Conservation (phyloP, 2,888 invertebrate genomes). For the Penaeus monodon region DNA sequence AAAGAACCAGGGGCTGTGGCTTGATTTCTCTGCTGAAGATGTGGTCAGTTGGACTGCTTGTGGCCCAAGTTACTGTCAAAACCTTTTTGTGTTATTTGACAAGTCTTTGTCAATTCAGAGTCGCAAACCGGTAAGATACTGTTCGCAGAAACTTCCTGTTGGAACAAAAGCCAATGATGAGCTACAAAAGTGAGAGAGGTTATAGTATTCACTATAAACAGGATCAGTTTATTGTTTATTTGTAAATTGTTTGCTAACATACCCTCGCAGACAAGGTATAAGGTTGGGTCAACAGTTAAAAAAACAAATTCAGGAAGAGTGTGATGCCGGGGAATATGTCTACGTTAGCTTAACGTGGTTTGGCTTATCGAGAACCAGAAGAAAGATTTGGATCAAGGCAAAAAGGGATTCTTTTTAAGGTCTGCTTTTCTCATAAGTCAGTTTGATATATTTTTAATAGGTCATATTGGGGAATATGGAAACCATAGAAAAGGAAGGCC, state of each 20-base stretch:
- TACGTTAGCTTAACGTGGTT: not conserved
- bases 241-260: not conserved
- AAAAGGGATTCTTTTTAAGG: not conserved
- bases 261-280: conserved; percentile 7
- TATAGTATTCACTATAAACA: conserved; percentile 5
- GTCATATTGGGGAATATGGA: not conserved
- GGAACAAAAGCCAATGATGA: conserved; percentile 35
- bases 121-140: not conserved
- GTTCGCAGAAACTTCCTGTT: conserved; percentile 5
- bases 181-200: not conserved
- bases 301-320: conserved; percentile 17
- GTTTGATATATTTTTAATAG: not conserved
- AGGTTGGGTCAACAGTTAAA: conserved; percentile 8
- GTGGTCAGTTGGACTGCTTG: too few relatives aligned
- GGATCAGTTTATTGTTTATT: conserved; percentile 22
- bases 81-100: too few relatives aligned
- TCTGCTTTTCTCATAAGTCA: not conserved
- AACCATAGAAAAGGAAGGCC: not conserved
- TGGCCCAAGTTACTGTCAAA: too few relatives aligned
- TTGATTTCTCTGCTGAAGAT: too few relatives aligned
- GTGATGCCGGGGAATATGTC: conserved; percentile 13
- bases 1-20: too few relatives aligned
- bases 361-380: conserved; percentile 7
- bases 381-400: not conserved
- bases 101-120: not conserved